Conservation (phyloP, 2,113 vertebrate species). For the Dasyornis broadbenti region DNA sequence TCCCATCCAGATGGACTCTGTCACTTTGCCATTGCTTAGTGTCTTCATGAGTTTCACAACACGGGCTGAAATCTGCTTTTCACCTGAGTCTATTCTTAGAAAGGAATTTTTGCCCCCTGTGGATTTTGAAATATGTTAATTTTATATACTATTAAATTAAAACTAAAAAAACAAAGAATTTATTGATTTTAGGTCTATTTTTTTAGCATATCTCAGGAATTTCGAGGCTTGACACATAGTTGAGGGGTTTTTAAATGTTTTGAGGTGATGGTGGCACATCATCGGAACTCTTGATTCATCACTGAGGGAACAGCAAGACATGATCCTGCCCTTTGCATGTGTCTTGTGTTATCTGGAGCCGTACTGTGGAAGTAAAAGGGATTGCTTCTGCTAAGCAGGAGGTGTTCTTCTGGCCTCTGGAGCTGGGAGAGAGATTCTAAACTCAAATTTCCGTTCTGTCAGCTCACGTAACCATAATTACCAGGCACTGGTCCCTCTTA, state of each 20-base stretch:
- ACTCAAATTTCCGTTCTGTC: constrained; percentile 22
- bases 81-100: no score
- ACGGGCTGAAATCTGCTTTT: neutral
- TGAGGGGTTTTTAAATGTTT: fast-evolving
- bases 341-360: neutral
- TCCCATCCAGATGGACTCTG: neutral
- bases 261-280: neutral
- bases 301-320: neutral
- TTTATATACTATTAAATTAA: neutral
- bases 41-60: neutral
- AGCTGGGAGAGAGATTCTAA: neutral
- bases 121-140: neutral
- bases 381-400: neutral
- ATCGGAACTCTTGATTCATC: neutral
- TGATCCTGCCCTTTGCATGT: neutral
- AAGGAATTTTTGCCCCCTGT: neutral
- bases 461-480: neutral
- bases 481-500: neutral
- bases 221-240: neutral
- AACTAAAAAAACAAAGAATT: neutral
- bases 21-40: neutral
- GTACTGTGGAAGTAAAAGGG: neutral
- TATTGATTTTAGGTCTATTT: neutral
- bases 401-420: neutral
- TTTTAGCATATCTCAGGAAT: neutral